phyloP scores from a whole-genome alignment of 2,797 vertebrate species.

The Mormyrus hasselquistii region DNA sequence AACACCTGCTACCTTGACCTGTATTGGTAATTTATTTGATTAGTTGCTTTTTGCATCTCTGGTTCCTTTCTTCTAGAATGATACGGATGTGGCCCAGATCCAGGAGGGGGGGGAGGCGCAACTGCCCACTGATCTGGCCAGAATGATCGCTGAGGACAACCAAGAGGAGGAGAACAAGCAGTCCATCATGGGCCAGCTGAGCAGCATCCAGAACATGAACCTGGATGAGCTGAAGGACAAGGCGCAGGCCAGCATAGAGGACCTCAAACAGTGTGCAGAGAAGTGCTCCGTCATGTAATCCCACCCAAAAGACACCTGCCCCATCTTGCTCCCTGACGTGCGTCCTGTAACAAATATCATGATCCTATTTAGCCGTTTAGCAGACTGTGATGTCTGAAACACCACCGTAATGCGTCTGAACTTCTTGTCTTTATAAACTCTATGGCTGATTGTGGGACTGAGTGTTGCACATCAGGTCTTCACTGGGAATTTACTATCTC shows the following conservation, averaged over 20 bases:
- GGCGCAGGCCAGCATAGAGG: constrained; percentile 86
- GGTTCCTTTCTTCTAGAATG: constrained; percentile 54
- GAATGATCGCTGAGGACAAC: constrained; percentile 95
- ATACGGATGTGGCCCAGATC: constrained; percentile 86
- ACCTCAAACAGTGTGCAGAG: constrained; percentile 91
- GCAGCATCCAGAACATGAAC: constrained; percentile 87
- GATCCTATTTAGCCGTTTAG: neutral
- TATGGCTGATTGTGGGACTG: neutral
- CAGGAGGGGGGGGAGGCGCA: constrained; percentile 85
- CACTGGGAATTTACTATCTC: neutral
- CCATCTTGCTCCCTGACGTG: neutral
- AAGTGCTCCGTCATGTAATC: constrained; percentile 89
- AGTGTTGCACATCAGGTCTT: neutral
- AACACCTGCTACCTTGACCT: neutral
- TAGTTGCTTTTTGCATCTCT: neutral
- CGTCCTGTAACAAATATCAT: neutral
- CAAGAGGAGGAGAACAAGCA: constrained; percentile 85
- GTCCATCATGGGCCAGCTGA: constrained; percentile 85
- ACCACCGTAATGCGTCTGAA: neutral
- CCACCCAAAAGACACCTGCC: neutral
- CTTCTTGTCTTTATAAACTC: neutral
- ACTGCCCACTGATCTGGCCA: constrained; percentile 87
- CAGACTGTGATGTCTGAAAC: neutral
- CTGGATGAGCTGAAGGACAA: constrained; percentile 92
- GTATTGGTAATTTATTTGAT: neutral